Evolutionary conservation across 2,113 vertebrate species (phyloP), one percentile per base, ranked within the genome.

Genomic region (Clarias batrachus): DNA sequence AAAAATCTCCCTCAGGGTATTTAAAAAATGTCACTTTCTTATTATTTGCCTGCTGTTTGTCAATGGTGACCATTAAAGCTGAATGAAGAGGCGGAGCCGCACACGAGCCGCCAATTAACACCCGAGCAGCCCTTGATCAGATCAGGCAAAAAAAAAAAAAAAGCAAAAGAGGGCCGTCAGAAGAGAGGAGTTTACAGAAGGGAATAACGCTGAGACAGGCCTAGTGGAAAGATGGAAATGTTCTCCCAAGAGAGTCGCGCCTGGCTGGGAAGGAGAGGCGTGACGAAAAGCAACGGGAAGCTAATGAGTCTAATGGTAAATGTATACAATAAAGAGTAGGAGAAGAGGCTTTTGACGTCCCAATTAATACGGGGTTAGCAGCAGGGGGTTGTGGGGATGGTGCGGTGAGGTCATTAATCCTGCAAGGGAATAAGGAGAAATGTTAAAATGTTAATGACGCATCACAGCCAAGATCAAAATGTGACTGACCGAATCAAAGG

Each of bases 271-370:
- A 93, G 93, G 90, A 93, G 94, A 91, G 92, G 89, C 91, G 92
- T 25, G 92, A 93, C 92, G 92, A 89, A 92, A 95, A 94, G 94
- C 93, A 91, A 92, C 89, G 89, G 92, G 92, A 93, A 93, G 92
- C 92, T 95, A 95, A 95, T 95, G 94, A 95, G 94, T 92, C 91
- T 93, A 95, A 94, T 93, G 90, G 92, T 93, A 94, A 96, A 95
- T 94, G 94, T 95, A 96, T 94, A 96, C 94, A 94, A 89, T 89
- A 87, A 87, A 88, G 86, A 87, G 87, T 89, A 88, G 87, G 87
- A 89, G 71, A 65, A 83, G 76, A 82, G 65, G 62, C 92, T 79
- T 82, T 93, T 93, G 93, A 94, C 92, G 92, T 92, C 92, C 94
- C 93, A 95, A 95, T 94, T 95, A 95, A 94, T 93, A 91, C 91